A percentile compares a stretch with the other conserved stretches of the same genome.
Conservation (phyloP, 2,797 vertebrate genomes). For the Pseudochaenichthys georgianus region DNA sequence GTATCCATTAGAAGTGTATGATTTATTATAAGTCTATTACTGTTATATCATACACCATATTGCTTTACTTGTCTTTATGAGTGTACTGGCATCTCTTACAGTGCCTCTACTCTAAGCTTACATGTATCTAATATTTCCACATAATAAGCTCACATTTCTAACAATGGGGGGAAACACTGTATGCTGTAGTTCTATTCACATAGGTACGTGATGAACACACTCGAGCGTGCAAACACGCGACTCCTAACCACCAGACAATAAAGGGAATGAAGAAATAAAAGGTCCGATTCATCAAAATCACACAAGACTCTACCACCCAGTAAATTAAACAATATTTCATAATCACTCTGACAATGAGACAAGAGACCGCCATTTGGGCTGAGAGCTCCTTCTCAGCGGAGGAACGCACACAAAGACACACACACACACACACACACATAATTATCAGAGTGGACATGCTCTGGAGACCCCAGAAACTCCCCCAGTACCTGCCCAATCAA, state of each 20-base stretch:
- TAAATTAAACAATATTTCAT: conserved; percentile 95
- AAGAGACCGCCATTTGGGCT: conserved; percentile 91
- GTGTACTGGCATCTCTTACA: not conserved
- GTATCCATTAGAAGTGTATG: no score
- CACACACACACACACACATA: conserved; percentile 79
- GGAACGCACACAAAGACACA: conserved; percentile 64
- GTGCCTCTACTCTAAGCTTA: not conserved
- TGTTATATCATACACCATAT: no score
- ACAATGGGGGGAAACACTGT: conserved; percentile 22
- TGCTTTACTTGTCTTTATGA: no score
- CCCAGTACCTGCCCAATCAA: conserved; percentile 88
- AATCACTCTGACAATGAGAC: conserved; percentile 90
- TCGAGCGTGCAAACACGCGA: conserved; percentile 48
- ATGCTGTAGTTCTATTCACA: conserved; percentile 49
- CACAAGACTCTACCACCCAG: conserved; percentile 83
- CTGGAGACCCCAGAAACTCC: conserved; percentile 84
- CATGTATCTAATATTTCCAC: conserved; percentile 21
- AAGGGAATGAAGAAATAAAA: conserved; percentile 90
- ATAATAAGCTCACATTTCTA: conserved; percentile 36
- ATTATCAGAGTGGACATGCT: conserved; percentile 92
- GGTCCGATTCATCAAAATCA: conserved; percentile 90
- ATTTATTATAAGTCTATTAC: no score
- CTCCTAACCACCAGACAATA: conserved; percentile 84
- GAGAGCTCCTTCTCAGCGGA: conserved; percentile 87
- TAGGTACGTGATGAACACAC: conserved; percentile 55